Conservation (phyloP, 2,888 invertebrate species). For the Eucera pruinosa region DNA sequence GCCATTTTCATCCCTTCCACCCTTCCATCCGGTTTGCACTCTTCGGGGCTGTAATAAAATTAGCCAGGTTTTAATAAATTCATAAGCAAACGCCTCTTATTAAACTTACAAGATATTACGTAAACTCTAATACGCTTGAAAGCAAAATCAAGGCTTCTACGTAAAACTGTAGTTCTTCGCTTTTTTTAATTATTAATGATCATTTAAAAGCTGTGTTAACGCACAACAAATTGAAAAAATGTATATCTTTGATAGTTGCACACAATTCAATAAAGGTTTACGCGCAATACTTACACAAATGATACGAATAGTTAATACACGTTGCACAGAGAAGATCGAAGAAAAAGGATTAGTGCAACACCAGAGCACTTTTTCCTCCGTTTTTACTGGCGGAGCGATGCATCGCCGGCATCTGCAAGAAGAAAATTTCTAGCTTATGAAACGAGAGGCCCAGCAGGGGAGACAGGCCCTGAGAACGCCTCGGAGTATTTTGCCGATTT, state of each 20-base stretch:
- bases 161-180: neutral
- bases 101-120: constrained; percentile 3
- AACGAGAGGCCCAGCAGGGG: neutral
- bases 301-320: neutral
- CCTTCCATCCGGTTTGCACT: neutral
- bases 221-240: too few relatives aligned
- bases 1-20: constrained; percentile 26
- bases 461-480: constrained; percentile 46
- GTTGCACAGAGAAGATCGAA: constrained; percentile 7
- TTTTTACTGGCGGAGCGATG: constrained; percentile 3
- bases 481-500: constrained; percentile 47
- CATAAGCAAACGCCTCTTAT: neutral
- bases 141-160: neutral
- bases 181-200: too few relatives aligned
- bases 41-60: constrained; percentile 53
- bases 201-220: too few relatives aligned
- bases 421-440: constrained; percentile 35
- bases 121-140: constrained; percentile 10
- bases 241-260: too few relatives aligned
- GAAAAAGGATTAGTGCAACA: neutral
- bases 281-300: neutral
- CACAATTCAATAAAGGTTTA: too few relatives aligned
- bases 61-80: constrained; percentile 38
- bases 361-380: constrained; percentile 23
- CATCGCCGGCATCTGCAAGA: constrained; percentile 35